Evolutionary conservation across 2,888 invertebrate species (phyloP), one percentile per base, ranked within the genome.

Genomic region (Halictus ligatus): DNA sequence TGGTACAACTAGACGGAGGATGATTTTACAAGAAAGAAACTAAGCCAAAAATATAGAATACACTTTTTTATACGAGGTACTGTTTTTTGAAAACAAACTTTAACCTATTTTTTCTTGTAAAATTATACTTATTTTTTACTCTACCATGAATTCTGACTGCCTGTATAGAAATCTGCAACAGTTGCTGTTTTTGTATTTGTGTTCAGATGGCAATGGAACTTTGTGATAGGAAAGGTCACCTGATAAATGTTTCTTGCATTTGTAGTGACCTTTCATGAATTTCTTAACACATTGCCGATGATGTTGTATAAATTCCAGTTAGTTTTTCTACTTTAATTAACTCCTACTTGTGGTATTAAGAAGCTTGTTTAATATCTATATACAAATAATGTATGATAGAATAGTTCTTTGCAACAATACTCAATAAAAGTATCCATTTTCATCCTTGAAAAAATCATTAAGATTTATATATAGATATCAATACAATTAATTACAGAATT

Each of bases 341-440:
- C 64, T 29, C 29, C 29, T 64, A 64, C 15, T 18, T 64, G 29
- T 8, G 0, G 29, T 18, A 8, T 64, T 7, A 64, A 64, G 29
- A 64, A 64, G 18, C 69, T 69, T 69, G 21, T 69, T 69, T 69
- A 69, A 69, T 69, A 40, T 69, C 21, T 40, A 69, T 69, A 69
- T 69, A 69, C 35, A 40, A 69, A 69, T 40, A 69, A 21, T 69
- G 35, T 69, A 69, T 40, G 35, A 40, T 69, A 35, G 40, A 69
- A 40, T 4, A 21, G 40, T 40, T 21, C 10, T 40, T 71, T 40
- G 71, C 7, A 71, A 43, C 13, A 43, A 12, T 40, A 71, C 13
- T 40, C 12, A 71, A 71, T 43, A 71, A 71, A 71, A 43, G 13
- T 43, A 71, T 40, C 21, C 40, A 71, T 71, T 43, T 71, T 43